phyloP scores from a whole-genome alignment of 2,888 invertebrate species.

The Latrodectus elegans region DNA sequence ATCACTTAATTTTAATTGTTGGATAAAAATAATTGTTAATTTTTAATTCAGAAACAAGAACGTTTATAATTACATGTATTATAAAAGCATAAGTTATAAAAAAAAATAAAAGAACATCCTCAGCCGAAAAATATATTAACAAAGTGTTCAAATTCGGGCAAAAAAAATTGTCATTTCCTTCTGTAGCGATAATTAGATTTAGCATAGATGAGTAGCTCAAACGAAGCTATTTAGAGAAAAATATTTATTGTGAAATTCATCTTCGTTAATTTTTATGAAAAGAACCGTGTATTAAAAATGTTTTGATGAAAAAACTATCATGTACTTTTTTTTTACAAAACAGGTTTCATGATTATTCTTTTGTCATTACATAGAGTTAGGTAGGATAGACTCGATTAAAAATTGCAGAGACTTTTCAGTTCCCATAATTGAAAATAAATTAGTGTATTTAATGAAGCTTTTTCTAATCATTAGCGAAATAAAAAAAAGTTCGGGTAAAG shows the following conservation, averaged over 20 bases:
- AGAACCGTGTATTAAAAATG: conserved; percentile 2
- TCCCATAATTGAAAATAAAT: conserved; percentile 66
- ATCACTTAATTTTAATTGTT: too few species aligned
- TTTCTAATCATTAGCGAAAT: conserved; percentile 60
- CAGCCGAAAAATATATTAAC: too few species aligned
- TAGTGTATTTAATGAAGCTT: conserved; percentile 67
- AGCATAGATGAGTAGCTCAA: background rate
- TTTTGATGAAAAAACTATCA: background rate
- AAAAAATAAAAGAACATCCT: too few species aligned
- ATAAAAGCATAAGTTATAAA: too few species aligned
- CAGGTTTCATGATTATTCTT: conserved; percentile 41
- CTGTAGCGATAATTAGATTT: too few species aligned
- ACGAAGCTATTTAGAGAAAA: conserved; percentile 12
- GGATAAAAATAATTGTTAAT: too few species aligned
- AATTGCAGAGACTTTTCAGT: conserved; percentile 34
- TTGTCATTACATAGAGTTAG: conserved; percentile 48
- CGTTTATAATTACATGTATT: too few species aligned
- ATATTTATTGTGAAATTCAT: conserved; percentile 26
- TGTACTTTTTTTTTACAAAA: background rate
- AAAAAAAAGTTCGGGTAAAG: conserved; percentile 43
- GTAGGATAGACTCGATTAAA: conserved; percentile 61
- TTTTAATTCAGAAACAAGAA: too few species aligned
- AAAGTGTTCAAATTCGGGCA: too few species aligned
- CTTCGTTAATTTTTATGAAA: conserved; percentile 14
- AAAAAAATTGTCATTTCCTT: too few species aligned